phyloP scores from a whole-genome alignment of 2,797 vertebrate genomes.

The Sebastes kiyomatsui region DNA sequence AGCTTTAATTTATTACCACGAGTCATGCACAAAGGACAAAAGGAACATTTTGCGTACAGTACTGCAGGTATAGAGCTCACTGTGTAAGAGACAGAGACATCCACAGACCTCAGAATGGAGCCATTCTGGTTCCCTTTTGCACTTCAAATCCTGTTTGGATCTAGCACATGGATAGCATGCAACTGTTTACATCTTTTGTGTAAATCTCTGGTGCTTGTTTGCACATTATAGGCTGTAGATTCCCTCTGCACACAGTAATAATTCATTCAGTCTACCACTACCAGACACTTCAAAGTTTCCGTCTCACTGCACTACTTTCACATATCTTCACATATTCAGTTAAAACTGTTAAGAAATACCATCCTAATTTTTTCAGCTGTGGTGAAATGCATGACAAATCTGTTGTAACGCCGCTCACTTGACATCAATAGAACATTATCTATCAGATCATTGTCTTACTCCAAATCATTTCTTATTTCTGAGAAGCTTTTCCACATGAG shows the following conservation, averaged over 20 bases:
- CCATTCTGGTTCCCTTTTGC: background rate
- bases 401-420: slow-evolving; percentile 20
- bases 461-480: slow-evolving; percentile 10
- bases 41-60: background rate
- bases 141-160: background rate
- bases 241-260: background rate
- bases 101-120: background rate
- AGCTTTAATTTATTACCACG: background rate
- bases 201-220: background rate
- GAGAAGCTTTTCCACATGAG: slow-evolving; percentile 48
- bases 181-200: background rate
- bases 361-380: background rate
- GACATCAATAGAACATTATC: slow-evolving; percentile 8
- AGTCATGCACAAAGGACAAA: background rate
- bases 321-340: background rate
- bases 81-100: background rate
- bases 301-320: background rate
- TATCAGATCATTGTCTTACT: background rate
- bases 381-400: background rate
- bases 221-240: background rate
- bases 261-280: background rate
- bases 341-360: background rate
- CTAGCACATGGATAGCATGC: background rate
- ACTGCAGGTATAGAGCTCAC: background rate
- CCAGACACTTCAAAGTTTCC: background rate